phyloP scores from a whole-genome alignment of 2,888 invertebrate genomes.

The Drosophila cognata region DNA sequence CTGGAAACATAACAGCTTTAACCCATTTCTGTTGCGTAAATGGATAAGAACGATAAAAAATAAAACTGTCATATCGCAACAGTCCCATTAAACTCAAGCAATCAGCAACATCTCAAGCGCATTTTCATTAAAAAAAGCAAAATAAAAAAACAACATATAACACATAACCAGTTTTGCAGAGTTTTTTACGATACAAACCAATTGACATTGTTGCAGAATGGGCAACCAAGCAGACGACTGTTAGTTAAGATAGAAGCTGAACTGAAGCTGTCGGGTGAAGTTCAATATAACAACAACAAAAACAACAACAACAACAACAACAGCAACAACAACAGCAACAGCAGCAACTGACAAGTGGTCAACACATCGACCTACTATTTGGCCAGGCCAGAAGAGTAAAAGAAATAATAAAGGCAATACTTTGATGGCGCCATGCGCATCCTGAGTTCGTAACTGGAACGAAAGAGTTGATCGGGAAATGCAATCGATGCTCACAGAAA shows the following conservation, averaged over 20 bases:
- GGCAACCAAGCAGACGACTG: slow-evolving; percentile 3
- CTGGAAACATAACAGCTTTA: slow-evolving; percentile 17
- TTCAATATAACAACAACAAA: slow-evolving; percentile 28
- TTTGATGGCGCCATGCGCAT: slow-evolving; percentile 62
- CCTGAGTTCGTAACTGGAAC: slow-evolving; percentile 49
- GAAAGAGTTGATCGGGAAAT: slow-evolving; percentile 59
- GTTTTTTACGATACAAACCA: slow-evolving; percentile 43
- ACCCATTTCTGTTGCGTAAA: slow-evolving; percentile 17
- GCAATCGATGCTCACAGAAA: slow-evolving; percentile 27
- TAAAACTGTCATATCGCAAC: slow-evolving; percentile 28
- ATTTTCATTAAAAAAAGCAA: slow-evolving; percentile 22
- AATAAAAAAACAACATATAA: slow-evolving; percentile 1
- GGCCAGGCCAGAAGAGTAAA: slow-evolving; percentile 17
- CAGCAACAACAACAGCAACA: neutral
- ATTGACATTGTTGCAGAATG: slow-evolving; percentile 40
- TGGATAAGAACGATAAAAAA: slow-evolving; percentile 25
- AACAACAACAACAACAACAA: neutral
- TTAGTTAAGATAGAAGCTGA: slow-evolving; percentile 14
- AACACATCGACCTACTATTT: slow-evolving; percentile 51
- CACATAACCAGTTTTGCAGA: slow-evolving; percentile 46
- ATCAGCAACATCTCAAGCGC: slow-evolving; percentile 20
- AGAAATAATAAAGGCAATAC: slow-evolving; percentile 37
- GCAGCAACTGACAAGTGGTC: slow-evolving; percentile 18
- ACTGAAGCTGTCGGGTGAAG: slow-evolving; percentile 25
- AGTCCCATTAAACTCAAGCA: slow-evolving; percentile 23